Base-by-base conservation (phyloP, 2,113 vertebrate species). In the Ochotona princeps region DNA sequence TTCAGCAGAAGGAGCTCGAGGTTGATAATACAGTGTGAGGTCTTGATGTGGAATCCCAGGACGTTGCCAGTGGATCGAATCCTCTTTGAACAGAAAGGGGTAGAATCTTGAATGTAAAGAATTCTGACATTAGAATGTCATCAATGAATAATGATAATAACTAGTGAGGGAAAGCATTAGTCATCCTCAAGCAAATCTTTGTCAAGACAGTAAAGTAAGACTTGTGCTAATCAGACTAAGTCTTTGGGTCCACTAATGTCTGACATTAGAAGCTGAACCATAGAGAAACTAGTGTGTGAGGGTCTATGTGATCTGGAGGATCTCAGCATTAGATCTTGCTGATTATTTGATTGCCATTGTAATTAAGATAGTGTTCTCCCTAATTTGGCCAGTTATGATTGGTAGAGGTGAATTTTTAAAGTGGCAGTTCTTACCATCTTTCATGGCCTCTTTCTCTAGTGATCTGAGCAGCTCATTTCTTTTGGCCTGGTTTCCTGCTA, bases 401-500 rank as follows among this genome's bases (percentile, higher is more conserved):
- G 12, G 26, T 7, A 93, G 38, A 1, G 51, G 8, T 44, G 81
- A 69, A 1, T 60, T 87, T 79, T 67, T 85, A 26, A 38, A 49
- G n/a, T 17, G 54, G 60, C 8, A 49, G 21, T 1, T 44, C 81
- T 92, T 94, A 97, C 96, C 95, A 88, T 95, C 92, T 72, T 73
- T 96, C 13, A 96, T 7, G 17, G 95, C 96, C 1, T 93, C 66
- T 85, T 15, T 80, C 44, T 83, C 74, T 30, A 97, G 82, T 25
- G 91, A 95, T 23, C 84, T 26, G 81, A 97, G 94, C 30, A 97
- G 63, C 26, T 90, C 66, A 0, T 11, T 95, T 86, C 97, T 96
- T 81, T 78, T 98, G 47, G 73, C 67, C 72, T 97, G 4, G 74
- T 98, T 97, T 93, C 97, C 96, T 74, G 99, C 98, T 93, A 99